phyloP scores from a whole-genome alignment of 2,113 vertebrate genomes.

The Laticauda colubrina region DNA sequence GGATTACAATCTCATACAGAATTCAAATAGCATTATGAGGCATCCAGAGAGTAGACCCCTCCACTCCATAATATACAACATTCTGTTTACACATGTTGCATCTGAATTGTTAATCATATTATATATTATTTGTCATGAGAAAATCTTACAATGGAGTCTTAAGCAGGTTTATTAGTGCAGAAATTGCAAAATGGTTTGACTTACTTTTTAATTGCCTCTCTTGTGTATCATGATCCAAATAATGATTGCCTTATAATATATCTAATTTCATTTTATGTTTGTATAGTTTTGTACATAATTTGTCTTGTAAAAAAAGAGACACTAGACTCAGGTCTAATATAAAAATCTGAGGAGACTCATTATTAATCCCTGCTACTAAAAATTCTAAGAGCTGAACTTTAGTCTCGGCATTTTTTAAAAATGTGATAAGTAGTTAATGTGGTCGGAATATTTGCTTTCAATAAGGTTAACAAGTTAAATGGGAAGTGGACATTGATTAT shows the following conservation, averaged over 20 bases:
- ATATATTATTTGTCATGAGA: not conserved
- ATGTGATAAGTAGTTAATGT: not conserved
- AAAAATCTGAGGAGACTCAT: not conserved
- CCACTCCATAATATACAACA: not conserved
- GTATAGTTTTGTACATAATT: slow-evolving; percentile 6
- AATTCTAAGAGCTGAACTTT: not conserved
- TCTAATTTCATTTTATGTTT: not conserved
- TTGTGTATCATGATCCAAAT: slow-evolving; percentile 5
- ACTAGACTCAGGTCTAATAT: not conserved
- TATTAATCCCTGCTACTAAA: slow-evolving; percentile 20
- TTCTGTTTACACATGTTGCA: not conserved
- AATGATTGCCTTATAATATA: not conserved
- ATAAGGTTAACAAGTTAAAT: not conserved
- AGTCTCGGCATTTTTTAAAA: not conserved
- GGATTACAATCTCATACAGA: not conserved
- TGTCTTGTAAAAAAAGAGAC: slow-evolving; percentile 1
- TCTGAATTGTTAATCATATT: not conserved
- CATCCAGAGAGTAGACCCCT: too few species aligned
- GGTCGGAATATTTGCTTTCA: slow-evolving; percentile 13
- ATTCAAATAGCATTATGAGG: not conserved
- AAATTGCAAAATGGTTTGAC: not conserved
- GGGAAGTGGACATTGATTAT: not conserved
- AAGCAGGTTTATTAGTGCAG: not conserved
- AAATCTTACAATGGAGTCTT: not conserved
- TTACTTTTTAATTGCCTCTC: not conserved